phyloP scores from a whole-genome alignment of 1,140 invertebrate species.

The Pseudomyrmex pallidus region DNA sequence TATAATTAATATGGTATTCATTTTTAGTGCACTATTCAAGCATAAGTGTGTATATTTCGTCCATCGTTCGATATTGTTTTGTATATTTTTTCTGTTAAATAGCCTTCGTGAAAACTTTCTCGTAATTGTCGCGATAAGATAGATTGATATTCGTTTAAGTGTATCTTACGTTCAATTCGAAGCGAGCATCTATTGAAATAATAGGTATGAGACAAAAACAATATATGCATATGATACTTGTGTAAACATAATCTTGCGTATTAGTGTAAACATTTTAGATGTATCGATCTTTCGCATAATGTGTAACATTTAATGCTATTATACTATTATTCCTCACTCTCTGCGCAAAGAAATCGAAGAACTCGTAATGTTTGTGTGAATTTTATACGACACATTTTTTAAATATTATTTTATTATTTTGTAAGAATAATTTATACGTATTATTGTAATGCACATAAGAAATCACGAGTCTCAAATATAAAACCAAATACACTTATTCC shows the following conservation, averaged over 20 bases:
- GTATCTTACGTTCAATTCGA: background rate
- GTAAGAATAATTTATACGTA: too few relatives aligned
- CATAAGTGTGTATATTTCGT: constrained; percentile 70
- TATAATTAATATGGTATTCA: constrained; percentile 1
- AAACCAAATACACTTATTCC: too few relatives aligned
- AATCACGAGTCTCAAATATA: too few relatives aligned
- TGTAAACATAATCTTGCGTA: constrained; percentile 50
- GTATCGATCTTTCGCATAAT: constrained; percentile 49
- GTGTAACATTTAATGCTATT: constrained; percentile 57
- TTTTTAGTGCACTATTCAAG: background rate
- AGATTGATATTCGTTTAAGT: background rate
- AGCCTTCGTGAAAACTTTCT: background rate
- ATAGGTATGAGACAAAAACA: background rate
- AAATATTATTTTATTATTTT: too few relatives aligned
- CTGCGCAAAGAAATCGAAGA: background rate
- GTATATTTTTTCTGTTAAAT: constrained; percentile 17
- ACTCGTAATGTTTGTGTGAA: constrained; percentile 1
- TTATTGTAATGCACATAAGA: too few relatives aligned
- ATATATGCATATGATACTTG: constrained; percentile 35
- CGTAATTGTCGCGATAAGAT: constrained; percentile 5
- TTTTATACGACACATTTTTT: too few relatives aligned
- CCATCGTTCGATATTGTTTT: constrained; percentile 58
- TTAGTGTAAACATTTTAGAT: constrained; percentile 54
- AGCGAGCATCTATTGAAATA: background rate
- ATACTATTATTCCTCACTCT: background rate